Conservation (phyloP, 2,888 invertebrate species). For the Nomada fabriciana region DNA sequence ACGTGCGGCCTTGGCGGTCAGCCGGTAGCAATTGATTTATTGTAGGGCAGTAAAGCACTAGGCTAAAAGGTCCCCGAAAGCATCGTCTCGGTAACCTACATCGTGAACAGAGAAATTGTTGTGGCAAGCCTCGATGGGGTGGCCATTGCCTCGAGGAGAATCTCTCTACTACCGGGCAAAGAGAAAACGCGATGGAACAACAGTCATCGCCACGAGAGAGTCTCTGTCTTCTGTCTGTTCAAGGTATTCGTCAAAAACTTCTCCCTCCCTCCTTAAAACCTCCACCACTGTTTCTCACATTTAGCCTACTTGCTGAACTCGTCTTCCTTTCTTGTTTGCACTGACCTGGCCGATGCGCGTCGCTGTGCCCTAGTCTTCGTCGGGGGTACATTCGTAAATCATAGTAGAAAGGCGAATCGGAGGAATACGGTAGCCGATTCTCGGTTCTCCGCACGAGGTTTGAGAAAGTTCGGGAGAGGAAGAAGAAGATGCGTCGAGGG, state of each 20-base stretch:
- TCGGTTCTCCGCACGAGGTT: constrained; percentile 61
- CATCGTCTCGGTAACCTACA: constrained; percentile 82
- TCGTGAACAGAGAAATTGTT: constrained; percentile 84
- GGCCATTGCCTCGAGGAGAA: constrained; percentile 66
- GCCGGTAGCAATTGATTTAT: constrained; percentile 80
- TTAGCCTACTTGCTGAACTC: constrained; percentile 9
- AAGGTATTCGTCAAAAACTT: constrained; percentile 13
- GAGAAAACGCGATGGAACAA: constrained; percentile 45
- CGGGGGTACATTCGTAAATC: constrained; percentile 58
- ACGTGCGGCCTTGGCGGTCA: constrained; percentile 46
- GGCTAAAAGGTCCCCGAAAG: constrained; percentile 74
- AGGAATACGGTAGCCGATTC: constrained; percentile 57
- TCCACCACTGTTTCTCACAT: constrained; percentile 45
- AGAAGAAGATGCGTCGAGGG: neutral
- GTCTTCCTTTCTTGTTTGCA: constrained; percentile 11
- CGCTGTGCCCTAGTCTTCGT: neutral
- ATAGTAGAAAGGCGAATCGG: constrained; percentile 45
- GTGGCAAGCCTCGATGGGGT: constrained; percentile 83
- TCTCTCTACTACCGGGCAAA: constrained; percentile 28
- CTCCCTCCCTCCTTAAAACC: neutral
- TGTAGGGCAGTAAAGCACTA: constrained; percentile 80
- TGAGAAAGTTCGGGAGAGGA: constrained; percentile 30
- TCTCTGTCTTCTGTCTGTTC: constrained; percentile 21
- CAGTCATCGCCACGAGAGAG: constrained; percentile 34
- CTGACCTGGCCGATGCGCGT: constrained; percentile 42